Evolutionary conservation across 2,113 vertebrate genomes (phyloP).

Genomic region (cattle (Bos taurus)): ARS-UCD2.0 NC_037348.1:33954501-33955000

Average conservation of each 20-base stretch:
- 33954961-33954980: neutral
- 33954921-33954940: neutral
- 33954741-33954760: neutral
- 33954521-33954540: neutral
- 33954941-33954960: neutral
- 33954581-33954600: neutral
- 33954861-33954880: neutral
- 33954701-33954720: neutral
- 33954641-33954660: neutral
- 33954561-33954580: neutral
- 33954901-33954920: neutral
- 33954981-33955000: neutral
- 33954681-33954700: neutral
- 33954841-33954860: neutral
- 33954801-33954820: neutral
- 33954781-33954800: neutral
- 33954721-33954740: neutral
- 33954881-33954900: neutral
- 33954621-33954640: neutral
- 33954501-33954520: neutral
- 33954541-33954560: neutral
- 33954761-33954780: neutral
- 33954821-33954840: neutral
- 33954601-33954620: neutral
- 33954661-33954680: neutral